Evolutionary conservation across 1,140 invertebrate species (phyloP).

Genomic region (Panagrolaimus sp.): DNA sequence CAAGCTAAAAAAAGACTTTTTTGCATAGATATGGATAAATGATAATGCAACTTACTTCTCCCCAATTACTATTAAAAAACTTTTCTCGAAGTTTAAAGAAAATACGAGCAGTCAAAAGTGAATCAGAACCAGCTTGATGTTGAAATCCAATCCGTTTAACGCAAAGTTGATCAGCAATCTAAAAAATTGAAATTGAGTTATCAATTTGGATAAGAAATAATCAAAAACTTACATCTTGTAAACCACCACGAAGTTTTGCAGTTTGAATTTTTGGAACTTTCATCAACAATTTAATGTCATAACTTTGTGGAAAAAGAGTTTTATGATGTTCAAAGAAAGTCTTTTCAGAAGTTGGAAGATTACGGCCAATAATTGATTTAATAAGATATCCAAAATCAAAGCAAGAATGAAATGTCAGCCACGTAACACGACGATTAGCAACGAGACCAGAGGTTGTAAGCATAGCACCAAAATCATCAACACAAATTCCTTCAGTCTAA

Average conservation of each 20-base stretch:
- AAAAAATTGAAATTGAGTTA: conserved; percentile 22
- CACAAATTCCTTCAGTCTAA: conserved; percentile 79
- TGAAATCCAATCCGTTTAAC: conserved; percentile 84
- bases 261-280: conserved; percentile 71
- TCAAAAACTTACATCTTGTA: conserved; percentile 79
- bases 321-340: conserved; percentile 88
- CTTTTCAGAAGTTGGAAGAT: conserved; percentile 72
- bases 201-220: neutral
- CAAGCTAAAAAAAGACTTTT: conserved; percentile 4
- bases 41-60: conserved; percentile 35
- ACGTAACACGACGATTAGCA: conserved; percentile 87
- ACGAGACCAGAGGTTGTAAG: conserved; percentile 93
- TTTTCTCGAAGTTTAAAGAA: conserved; percentile 96
- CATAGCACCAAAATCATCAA: conserved; percentile 88
- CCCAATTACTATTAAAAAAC: conserved; percentile 52
- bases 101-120: conserved; percentile 87
- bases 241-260: conserved; percentile 90
- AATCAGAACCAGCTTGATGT: conserved; percentile 96
- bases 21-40: neutral
- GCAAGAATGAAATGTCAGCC: conserved; percentile 90
- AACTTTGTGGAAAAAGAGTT: conserved; percentile 90
- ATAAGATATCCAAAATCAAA: conserved; percentile 97
- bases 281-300: conserved; percentile 97
- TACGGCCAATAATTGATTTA: conserved; percentile 77
- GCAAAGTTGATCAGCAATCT: conserved; percentile 51